phyloP scores from a whole-genome alignment of 2,113 vertebrate genomes.

The Tupaia tana region DNA sequence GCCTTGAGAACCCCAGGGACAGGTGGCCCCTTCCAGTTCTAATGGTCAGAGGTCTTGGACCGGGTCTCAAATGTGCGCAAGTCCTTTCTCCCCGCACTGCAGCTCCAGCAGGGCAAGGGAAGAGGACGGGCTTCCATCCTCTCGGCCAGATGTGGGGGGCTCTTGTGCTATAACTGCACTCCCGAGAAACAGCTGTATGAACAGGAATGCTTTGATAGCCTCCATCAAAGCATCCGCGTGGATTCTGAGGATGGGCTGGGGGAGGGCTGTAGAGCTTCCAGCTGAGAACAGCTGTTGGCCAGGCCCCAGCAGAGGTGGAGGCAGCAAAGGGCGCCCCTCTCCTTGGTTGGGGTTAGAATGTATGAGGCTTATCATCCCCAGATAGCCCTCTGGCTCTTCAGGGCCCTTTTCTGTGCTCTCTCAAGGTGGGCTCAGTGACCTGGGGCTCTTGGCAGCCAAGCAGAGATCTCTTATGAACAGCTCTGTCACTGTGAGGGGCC shows the following conservation, averaged over 20 bases:
- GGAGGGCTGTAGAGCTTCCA: neutral
- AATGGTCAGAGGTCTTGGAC: neutral
- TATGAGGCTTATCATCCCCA: neutral
- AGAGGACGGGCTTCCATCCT: neutral
- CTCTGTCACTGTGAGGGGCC: neutral
- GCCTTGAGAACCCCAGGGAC: neutral
- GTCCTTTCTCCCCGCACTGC: neutral
- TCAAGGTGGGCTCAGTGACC: neutral
- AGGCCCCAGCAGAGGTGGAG: conserved; percentile 10
- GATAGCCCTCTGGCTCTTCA: neutral
- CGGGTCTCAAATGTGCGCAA: neutral
- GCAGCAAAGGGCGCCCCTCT: neutral
- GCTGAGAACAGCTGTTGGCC: conserved; percentile 44
- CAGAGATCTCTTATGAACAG: neutral
- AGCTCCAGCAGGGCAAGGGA: neutral
- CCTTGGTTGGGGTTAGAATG: conserved; percentile 10
- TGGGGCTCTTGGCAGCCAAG: neutral
- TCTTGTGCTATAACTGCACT: neutral
- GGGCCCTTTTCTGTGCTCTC: neutral
- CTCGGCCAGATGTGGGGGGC: conserved; percentile 12
- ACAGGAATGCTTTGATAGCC: conserved; percentile 61
- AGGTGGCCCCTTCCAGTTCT: neutral
- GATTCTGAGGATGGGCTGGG: neutral
- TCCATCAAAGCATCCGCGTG: conserved; percentile 55
- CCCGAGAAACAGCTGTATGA: conserved; percentile 48